A percentile compares a stretch with the other conserved stretches of the same genome.
These are phyloP conservation scores for Watsonalla binaria DNA, from an alignment of 2,888 invertebrate genomes.

Conservation along the genomic window DNA sequence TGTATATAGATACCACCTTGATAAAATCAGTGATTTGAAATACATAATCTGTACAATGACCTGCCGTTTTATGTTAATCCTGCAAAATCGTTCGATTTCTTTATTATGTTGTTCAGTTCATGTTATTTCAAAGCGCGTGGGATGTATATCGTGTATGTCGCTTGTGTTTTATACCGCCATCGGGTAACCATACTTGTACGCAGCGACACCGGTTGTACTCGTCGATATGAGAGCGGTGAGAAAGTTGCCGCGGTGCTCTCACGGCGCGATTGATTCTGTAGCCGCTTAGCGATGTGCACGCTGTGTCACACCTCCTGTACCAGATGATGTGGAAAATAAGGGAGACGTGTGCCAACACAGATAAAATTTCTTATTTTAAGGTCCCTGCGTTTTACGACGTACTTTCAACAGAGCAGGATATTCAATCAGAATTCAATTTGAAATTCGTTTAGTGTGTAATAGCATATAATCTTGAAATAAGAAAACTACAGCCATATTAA, in stretches of 20 bases:
- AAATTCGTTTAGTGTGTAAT: too few relatives aligned
- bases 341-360: neutral
- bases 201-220: slow-evolving; percentile 36
- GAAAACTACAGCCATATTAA: too few relatives aligned
- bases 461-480: too few relatives aligned
- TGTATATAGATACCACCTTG: neutral
- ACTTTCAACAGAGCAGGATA: too few relatives aligned
- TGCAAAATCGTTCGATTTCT: neutral
- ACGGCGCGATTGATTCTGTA: slow-evolving; percentile 51
- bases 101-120: neutral
- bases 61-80: neutral
- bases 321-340: neutral
- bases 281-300: slow-evolving; percentile 3
- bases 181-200: slow-evolving; percentile 29
- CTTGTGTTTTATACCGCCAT: slow-evolving; percentile 24
- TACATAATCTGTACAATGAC: neutral
- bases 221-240: slow-evolving; percentile 59
- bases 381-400: neutral
- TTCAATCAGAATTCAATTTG: too few relatives aligned
- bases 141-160: slow-evolving; percentile 7
- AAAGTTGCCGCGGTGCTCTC: slow-evolving; percentile 70
- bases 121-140: slow-evolving; percentile 1
- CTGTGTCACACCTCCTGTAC: neutral
- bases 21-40: neutral
- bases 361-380: neutral